Evolutionary conservation across 2,888 invertebrate genomes (phyloP), one percentile per base, ranked within the genome.

Genomic region (Aporophyla lueneburgensis): DNA sequence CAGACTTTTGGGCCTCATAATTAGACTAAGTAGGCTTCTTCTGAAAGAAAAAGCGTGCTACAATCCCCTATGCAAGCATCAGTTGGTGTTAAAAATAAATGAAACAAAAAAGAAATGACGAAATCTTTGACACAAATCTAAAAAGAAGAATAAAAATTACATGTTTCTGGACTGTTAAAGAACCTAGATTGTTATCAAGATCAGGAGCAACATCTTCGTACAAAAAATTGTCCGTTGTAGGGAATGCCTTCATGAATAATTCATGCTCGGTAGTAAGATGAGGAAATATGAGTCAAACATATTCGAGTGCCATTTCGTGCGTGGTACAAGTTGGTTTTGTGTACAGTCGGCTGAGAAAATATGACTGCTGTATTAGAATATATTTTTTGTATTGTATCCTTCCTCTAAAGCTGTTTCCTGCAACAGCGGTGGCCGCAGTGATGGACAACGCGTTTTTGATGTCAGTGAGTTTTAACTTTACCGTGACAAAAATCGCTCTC

Each of bases 191-290:
- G 81, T 80, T 89, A 89, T 89, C 90, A 89, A 88, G 88, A 87
- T 86, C 82, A 78, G 75, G 85, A 89, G 85, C 71, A 89, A 90
- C 89, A 89, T 89, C 86, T 89, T 90, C 84, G 85, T 86, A 87
- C 81, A 87, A 89, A 91, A 91, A 90, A 91, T 84, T 87, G 89
- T 87, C 85, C 86, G 86, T 76, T 88, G 88, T 86, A 83, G 76
- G 76, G 69, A 88, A 88, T 87, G 86, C 85, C 71, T 87, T 87
- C 69, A 94, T 94, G 92, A 91, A 90, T 94, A 91, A 94, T 94
- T 93, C 93, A 94, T 92, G 85, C 56, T 81, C 21, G 76, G 88
- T 85, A 87, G 89, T 89, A 89, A 91, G 92, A 92, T 90, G 91
- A 89, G 88, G 88, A 89, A 91, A 90, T 89, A 89, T 83, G 87